phyloP scores from a whole-genome alignment of 2,113 vertebrate genomes.

The Origma solitaria region DNA sequence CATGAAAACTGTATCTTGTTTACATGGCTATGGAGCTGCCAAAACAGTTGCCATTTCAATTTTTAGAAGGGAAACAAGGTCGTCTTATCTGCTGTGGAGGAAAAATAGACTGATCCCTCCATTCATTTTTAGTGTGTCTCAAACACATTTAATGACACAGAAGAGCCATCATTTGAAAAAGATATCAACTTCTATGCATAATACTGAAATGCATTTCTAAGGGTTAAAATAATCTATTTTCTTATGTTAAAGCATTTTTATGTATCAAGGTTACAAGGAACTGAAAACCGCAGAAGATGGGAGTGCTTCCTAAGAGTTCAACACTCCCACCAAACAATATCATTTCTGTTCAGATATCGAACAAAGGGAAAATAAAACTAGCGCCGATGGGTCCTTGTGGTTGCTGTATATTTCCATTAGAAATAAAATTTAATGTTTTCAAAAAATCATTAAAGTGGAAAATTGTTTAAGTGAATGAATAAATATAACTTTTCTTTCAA shows the following conservation, averaged over 20 bases:
- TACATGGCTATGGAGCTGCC: constrained; percentile 55
- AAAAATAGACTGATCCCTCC: constrained; percentile 29
- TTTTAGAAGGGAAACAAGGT: constrained; percentile 47
- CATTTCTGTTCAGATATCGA: neutral
- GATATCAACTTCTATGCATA: neutral
- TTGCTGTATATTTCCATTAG: neutral
- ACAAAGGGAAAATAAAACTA: neutral
- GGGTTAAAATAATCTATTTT: neutral
- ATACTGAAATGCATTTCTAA: neutral
- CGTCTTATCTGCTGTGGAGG: constrained; percentile 35
- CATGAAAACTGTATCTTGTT: constrained; percentile 63
- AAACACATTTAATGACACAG: neutral
- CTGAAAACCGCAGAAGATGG: neutral
- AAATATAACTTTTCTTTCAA: neutral
- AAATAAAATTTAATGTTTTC: neutral
- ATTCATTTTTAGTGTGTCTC: constrained; percentile 14
- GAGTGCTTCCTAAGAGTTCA: neutral
- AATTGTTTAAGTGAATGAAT: neutral
- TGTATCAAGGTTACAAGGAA: neutral
- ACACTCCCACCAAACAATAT: neutral
- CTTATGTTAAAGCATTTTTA: neutral
- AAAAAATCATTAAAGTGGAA: neutral
- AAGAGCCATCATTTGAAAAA: neutral
- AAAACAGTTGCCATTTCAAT: constrained; percentile 59
- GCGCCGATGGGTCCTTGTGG: neutral